Conservation (phyloP, 37 sponge, comb jelly and placozoan genomes). For the Halisarca cf. caerulea region DNA sequence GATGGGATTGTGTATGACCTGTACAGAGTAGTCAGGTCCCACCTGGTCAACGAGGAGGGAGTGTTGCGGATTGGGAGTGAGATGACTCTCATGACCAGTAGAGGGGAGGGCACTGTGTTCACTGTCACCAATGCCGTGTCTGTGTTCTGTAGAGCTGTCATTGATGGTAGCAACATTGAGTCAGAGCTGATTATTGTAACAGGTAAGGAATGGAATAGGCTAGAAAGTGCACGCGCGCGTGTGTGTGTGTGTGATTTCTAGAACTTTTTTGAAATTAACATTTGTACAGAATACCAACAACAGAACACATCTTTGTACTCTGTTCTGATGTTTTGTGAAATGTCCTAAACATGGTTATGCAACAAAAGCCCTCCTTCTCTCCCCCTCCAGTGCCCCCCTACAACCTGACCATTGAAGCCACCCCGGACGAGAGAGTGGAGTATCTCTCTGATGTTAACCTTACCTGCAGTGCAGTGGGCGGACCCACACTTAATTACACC, state of each 20-base stretch:
- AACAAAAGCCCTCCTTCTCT: too few relatives aligned
- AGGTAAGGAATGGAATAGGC: too few relatives aligned
- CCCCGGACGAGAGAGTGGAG: background rate
- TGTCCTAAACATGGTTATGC: too few relatives aligned
- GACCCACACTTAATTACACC: conserved; percentile 17
- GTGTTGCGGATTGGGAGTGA: background rate
- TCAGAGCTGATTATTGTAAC: background rate
- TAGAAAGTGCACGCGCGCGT: too few relatives aligned
- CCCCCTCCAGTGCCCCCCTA: background rate
- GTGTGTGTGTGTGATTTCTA: too few relatives aligned
- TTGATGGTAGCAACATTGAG: background rate
- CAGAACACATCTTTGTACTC: too few relatives aligned
- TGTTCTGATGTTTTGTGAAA: too few relatives aligned
- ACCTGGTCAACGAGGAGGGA: background rate
- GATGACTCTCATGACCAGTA: background rate
- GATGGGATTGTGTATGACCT: conserved; percentile 36
- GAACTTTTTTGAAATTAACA: too few relatives aligned
- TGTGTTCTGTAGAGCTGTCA: background rate
- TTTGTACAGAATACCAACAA: too few relatives aligned
- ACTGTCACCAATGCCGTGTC: background rate
- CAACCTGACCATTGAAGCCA: background rate
- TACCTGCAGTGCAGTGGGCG: conserved; percentile 4
- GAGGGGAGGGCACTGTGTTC: background rate
- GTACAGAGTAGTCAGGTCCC: background rate
- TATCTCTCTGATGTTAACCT: background rate